Conservation (phyloP, 2,888 invertebrate genomes). For the Drosophila multiciliata region DNA sequence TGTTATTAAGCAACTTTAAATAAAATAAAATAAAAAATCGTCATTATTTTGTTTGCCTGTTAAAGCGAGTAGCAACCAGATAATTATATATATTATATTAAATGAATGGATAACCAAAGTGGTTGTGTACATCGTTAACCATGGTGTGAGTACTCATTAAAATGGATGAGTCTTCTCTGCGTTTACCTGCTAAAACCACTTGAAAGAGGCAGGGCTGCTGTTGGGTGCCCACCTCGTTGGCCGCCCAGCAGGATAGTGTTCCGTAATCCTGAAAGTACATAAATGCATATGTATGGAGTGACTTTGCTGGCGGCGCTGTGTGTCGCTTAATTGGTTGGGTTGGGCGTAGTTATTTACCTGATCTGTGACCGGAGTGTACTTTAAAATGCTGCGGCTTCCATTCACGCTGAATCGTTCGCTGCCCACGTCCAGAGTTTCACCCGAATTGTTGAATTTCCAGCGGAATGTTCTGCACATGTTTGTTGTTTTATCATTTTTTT, state of each 20-base stretch:
- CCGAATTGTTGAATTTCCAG: constrained; percentile 98
- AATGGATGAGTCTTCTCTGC: background rate
- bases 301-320: constrained; percentile 6
- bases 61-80: background rate
- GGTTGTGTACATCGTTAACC: background rate
- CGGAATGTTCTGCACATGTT: constrained; percentile 89
- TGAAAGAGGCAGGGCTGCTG: constrained; percentile 94
- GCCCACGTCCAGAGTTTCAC: constrained; percentile 93
- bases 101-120: background rate
- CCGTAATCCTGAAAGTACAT: constrained; percentile 89
- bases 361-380: constrained; percentile 88
- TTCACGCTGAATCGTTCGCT: constrained; percentile 92
- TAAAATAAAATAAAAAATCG: background rate
- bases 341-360: constrained; percentile 76
- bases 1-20: background rate
- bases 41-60: background rate
- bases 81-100: background rate
- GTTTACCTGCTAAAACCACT: constrained; percentile 94
- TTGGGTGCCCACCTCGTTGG: constrained; percentile 93
- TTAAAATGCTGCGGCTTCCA: constrained; percentile 90
- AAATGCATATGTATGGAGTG: constrained; percentile 17
- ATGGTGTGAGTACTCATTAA: constrained; percentile 2
- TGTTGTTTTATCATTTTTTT: constrained; percentile 23
- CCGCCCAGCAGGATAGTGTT: constrained; percentile 93
- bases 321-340: constrained; percentile 50